phyloP scores from a whole-genome alignment of 2,888 invertebrate species.

The Brenthis hecate region DNA sequence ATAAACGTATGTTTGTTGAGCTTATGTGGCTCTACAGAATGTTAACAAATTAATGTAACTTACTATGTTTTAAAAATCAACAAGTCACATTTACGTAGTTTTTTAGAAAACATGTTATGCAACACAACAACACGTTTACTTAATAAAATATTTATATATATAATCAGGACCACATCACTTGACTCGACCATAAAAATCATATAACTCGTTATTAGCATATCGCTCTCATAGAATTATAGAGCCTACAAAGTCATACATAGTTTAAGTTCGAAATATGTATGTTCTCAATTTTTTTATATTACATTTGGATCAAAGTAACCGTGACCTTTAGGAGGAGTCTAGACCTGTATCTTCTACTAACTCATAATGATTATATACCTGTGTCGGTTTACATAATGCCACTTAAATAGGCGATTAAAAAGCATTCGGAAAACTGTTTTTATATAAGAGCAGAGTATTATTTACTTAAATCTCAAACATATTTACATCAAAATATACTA shows the following conservation, averaged over 20 bases:
- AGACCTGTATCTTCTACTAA: too few relatives aligned
- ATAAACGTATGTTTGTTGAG: too few relatives aligned
- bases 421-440: too few relatives aligned
- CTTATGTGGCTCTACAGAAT: neutral
- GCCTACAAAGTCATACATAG: neutral
- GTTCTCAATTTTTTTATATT: neutral
- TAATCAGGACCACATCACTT: slow-evolving; percentile 1
- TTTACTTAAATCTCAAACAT: too few relatives aligned
- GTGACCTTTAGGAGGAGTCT: neutral
- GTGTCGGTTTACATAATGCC: too few relatives aligned
- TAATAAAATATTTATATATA: slow-evolving; percentile 3
- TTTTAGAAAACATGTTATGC: neutral
- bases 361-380: too few relatives aligned
- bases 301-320: neutral
- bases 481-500: too few relatives aligned
- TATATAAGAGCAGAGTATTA: too few relatives aligned
- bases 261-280: neutral
- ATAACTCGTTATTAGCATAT: slow-evolving; percentile 7
- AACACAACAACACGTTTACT: neutral
- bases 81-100: neutral
- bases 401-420: too few relatives aligned
- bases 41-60: neutral
- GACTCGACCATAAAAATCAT: neutral
- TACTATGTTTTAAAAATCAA: neutral
- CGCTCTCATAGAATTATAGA: neutral